These are phyloP conservation scores for Oxystoma pomonae DNA, from an alignment of 2,888 invertebrate species.

Conservation along the genomic window DNA sequence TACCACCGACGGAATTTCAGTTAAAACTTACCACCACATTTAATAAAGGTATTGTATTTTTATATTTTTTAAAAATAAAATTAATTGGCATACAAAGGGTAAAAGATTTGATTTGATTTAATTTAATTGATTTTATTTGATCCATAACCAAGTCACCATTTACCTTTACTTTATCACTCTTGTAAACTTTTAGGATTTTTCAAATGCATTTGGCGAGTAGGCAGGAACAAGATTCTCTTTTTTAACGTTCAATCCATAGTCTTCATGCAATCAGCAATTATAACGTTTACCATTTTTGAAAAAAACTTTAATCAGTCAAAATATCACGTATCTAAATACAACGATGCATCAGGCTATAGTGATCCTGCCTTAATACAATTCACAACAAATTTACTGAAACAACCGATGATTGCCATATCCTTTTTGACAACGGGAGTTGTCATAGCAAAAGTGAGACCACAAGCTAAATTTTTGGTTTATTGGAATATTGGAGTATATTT, in stretches of 20 bases:
- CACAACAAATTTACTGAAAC: slow-evolving; percentile 53
- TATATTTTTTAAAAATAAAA: no score
- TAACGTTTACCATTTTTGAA: slow-evolving; percentile 55
- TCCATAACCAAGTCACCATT: no score
- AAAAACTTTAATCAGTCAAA: slow-evolving; percentile 56
- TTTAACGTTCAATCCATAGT: slow-evolving; percentile 51
- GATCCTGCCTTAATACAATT: slow-evolving; percentile 55
- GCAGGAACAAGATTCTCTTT: slow-evolving; percentile 55
- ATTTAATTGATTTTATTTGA: no score
- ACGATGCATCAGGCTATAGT: slow-evolving; percentile 49
- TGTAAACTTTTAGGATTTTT: slow-evolving; percentile 46
- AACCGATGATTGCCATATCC: slow-evolving; percentile 52
- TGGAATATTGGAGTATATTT: slow-evolving; percentile 50
- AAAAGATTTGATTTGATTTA: no score
- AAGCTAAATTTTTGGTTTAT: slow-evolving; percentile 48
- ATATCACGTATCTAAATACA: slow-evolving; percentile 52
- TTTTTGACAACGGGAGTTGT: slow-evolving; percentile 54
- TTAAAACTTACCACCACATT: no score
- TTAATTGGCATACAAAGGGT: no score
- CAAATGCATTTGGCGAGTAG: slow-evolving; percentile 49
- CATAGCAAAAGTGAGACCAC: slow-evolving; percentile 52
- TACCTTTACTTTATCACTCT: no score
- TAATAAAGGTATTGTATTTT: no score
- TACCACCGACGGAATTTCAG: no score
- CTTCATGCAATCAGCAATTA: slow-evolving; percentile 51